phyloP scores from a whole-genome alignment of 2,888 invertebrate genomes.

The Tridacna crocea region DNA sequence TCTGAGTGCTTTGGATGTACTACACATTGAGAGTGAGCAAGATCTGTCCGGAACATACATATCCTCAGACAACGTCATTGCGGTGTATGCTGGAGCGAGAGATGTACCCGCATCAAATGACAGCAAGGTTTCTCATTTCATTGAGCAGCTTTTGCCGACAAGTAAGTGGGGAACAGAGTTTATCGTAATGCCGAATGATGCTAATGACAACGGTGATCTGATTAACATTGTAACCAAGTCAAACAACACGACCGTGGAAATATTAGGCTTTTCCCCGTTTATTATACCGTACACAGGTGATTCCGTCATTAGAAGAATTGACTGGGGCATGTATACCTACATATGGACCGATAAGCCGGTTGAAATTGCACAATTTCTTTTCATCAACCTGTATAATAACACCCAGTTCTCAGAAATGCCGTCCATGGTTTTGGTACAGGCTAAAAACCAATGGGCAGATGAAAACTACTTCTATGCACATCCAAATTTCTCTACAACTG shows the following conservation, averaged over 20 bases:
- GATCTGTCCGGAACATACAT: slow-evolving; percentile 61
- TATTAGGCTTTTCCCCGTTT: slow-evolving; percentile 52
- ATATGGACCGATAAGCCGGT: slow-evolving; percentile 43
- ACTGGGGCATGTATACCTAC: slow-evolving; percentile 40
- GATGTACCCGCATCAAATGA: slow-evolving; percentile 25
- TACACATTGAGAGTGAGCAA: slow-evolving; percentile 51
- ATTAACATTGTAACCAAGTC: slow-evolving; percentile 45
- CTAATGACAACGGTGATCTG: slow-evolving; percentile 45
- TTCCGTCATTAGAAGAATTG: slow-evolving; percentile 41
- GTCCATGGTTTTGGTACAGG: slow-evolving; percentile 40
- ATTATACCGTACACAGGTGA: slow-evolving; percentile 35
- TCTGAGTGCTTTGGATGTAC: slow-evolving; percentile 45
- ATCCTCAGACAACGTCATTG: slow-evolving; percentile 38
- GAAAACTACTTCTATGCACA: neutral
- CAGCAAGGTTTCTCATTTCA: neutral
- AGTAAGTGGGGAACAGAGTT: slow-evolving; percentile 59
- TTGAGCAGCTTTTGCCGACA: slow-evolving; percentile 65
- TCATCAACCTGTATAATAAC: slow-evolving; percentile 43
- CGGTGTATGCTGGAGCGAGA: slow-evolving; percentile 53
- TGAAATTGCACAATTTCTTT: slow-evolving; percentile 39
- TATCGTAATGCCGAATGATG: slow-evolving; percentile 38
- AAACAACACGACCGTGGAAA: slow-evolving; percentile 35
- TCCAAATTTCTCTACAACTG: neutral
- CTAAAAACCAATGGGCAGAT: slow-evolving; percentile 28
- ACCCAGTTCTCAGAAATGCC: slow-evolving; percentile 8